These are phyloP conservation scores for Emydocephalus ijimae DNA, from an alignment of 2,113 vertebrate species.

Conservation along the genomic window DNA sequence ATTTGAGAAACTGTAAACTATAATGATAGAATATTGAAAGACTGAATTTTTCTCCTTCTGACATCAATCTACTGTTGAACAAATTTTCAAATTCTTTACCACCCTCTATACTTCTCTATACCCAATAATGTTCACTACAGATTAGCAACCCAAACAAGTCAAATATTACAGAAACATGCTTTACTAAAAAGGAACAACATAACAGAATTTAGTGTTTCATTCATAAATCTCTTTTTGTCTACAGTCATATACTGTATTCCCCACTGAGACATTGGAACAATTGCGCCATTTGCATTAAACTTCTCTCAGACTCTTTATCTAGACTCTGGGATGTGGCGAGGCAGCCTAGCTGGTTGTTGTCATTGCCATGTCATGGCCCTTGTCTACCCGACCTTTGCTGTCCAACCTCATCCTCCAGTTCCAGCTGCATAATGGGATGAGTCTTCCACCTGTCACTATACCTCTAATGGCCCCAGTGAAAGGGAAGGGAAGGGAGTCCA, in stretches of 20 bases:
- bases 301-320: neutral
- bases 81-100: neutral
- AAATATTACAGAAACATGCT: too few relatives aligned
- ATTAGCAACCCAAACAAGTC: neutral
- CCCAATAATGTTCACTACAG: neutral
- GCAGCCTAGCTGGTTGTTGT: too few relatives aligned
- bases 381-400: too few relatives aligned
- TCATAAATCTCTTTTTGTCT: neutral
- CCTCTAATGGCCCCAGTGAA: neutral
- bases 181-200: neutral
- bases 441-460: neutral
- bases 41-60: neutral
- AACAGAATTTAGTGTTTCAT: neutral
- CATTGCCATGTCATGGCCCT: too few relatives aligned
- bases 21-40: neutral
- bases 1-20: neutral
- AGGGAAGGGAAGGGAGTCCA: neutral
- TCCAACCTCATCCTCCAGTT: neutral
- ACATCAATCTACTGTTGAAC: neutral
- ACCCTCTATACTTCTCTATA: neutral
- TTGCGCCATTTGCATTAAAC: neutral
- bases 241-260: neutral
- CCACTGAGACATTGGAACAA: neutral
- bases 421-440: neutral
- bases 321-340: fast-evolving